Base-by-base conservation (phyloP, 1,140 invertebrate genomes). In the Neodiprion fabricii region DNA sequence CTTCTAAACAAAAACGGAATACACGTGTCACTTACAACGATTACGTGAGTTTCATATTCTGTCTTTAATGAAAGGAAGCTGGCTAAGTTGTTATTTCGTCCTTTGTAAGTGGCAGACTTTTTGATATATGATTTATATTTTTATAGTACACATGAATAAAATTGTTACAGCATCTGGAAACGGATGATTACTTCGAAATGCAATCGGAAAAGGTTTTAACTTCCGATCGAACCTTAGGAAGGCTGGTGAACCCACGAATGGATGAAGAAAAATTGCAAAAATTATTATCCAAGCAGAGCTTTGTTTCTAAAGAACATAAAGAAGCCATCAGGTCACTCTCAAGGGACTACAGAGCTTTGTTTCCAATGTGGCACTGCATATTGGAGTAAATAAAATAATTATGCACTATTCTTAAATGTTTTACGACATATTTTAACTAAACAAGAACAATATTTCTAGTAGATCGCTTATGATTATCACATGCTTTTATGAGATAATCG, bases 171-270 rank as follows among this genome's bases (percentile, higher is more conserved):
- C 79, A 82, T 74, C 78, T 86, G 17, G 77, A 84, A 73, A 75
- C 83, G 12, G 82, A 83, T 23, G 81, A 87, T 28, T 89, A 85
- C 61, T 90, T 90, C 78, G 81, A 83, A 74, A 77, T 77, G 9
- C 88, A 90, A 81, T 80, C 79, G 40, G 75, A 79, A 67, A 87
- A 88, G 81, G 89, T 88, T 70, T 80, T 91, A 47, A 97, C 96
- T 11, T 97, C 96, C 9, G 94, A 97, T 88, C 92, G 93, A 74
- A 97, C 95, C 0, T 88, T 97, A 73, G 92, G 93, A 75, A 92
- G 92, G 74, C 85, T 97, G 4, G 93, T 94, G 79, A 94, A 92
- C 77, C 90, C 94, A 48, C 89, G 91, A 67, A 82, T 97, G 65
- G 91, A 93, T 72, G 91, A 94, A 75, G 91, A 93, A 81, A 87